Evolutionary conservation across 2,797 vertebrate genomes (phyloP), one percentile per base, ranked within the genome.

Genomic region (Micromesistius poutassou): DNA sequence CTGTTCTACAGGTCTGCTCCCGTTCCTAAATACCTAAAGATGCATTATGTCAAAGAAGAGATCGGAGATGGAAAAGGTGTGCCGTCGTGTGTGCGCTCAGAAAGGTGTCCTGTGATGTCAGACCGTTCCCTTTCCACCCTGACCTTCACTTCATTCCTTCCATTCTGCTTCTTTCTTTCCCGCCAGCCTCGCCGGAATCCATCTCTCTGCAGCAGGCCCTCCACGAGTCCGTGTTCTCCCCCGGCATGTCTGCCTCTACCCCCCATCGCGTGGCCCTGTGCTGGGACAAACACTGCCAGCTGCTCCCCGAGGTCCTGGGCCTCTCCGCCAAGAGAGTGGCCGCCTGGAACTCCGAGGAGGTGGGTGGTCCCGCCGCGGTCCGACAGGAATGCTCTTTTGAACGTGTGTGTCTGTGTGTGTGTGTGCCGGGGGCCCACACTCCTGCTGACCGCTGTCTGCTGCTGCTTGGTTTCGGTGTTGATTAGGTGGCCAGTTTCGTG

Each of bases 271-370:
- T 92, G 33, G 93, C 92, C 79, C 94, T 97, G 78, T 96, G 95
- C 90, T 97, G 96, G 96, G 95, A 97, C 92, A 95, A 97, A 91
- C 96, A 97, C 90, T 96, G 96, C 91, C 95, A 95, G 92, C 93
- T 97, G 88, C 90, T 97, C 85, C 96, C 97, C 0, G 96, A 97
- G 91, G 96, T 97, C 83, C 93, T 95, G 0, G 96, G 96, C 55
- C 94, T 97, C 84, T 96, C 94, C 0, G 95, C 96, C 89, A 96
- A 95, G 88, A 93, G 94, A 33, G 97, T 98, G 87, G 92, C 95
- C 85, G 94, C 94, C 82, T 97, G 96, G 97, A 96, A 87, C 72
- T 88, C 95, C 2, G 97, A 98, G 83, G 96, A 97, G 95, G 96
- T 97, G 90, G 83, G 80, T 73, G 76, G 76, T 81, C 36, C 30